Conservation (phyloP, 2,888 invertebrate genomes). For the Chorisops tibialis region DNA sequence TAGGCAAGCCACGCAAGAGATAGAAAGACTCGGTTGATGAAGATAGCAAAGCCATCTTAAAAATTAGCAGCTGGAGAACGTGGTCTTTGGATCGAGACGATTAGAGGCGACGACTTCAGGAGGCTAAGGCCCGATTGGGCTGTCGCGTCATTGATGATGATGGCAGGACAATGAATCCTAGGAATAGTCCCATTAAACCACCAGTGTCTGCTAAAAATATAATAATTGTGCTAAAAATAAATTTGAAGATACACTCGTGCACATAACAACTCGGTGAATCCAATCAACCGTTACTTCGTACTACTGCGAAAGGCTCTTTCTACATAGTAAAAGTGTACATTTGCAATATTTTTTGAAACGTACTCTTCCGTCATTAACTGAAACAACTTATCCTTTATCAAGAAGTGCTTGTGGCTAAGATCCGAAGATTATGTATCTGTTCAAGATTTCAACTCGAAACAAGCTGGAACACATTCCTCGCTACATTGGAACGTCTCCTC, state of each 20-base stretch:
- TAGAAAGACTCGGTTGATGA: too few species aligned
- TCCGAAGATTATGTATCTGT: background rate
- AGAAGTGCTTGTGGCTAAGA: conserved; percentile 42
- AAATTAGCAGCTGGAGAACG: too few species aligned
- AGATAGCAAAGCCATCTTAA: too few species aligned
- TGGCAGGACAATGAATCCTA: conserved; percentile 79
- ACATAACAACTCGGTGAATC: conserved; percentile 80
- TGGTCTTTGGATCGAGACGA: too few species aligned
- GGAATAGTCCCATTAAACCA: conserved; percentile 72
- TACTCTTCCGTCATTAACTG: conserved; percentile 37
- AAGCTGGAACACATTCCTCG: conserved; percentile 65
- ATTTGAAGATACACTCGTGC: conserved; percentile 54
- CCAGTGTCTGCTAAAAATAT: conserved; percentile 72
- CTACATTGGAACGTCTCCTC: background rate
- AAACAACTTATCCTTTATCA: conserved; percentile 41
- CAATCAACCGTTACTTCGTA: conserved; percentile 74
- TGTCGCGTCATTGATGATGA: too few species aligned
- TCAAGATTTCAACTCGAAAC: conserved; percentile 68
- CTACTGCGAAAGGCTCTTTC: conserved; percentile 68
- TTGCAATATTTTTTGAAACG: conserved; percentile 60
- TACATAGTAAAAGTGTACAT: conserved; percentile 71
- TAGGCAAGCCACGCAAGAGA: too few species aligned
- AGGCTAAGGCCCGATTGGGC: too few species aligned
- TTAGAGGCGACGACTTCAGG: too few species aligned
- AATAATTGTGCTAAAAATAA: too few species aligned